Evolutionary conservation across 1,140 invertebrate genomes (phyloP), one percentile per base, ranked within the genome.

Genomic region (Spodoptera litura): DNA sequence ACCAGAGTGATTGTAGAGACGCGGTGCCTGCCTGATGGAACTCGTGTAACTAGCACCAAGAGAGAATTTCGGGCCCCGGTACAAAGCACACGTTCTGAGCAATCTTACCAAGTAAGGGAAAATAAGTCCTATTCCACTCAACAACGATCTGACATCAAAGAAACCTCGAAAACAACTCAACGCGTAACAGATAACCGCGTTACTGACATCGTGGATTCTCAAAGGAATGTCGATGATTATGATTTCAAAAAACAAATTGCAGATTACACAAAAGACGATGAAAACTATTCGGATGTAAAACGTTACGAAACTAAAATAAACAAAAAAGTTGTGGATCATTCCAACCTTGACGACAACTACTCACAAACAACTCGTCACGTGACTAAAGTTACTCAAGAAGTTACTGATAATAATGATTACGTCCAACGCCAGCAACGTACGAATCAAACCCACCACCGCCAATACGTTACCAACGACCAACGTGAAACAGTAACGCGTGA

Each of bases 1-100:
- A 96, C 96, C 6, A 96, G 95, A 89, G 95, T 96, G 78, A 95
- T 95, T 12, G 95, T 95, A 27, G 96, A 96, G 79, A 96, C 96
- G 2, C 95, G 96, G 82, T 95, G 95, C 35, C 87, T 96, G n/a
- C 95, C 96, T 12, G 96, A 96, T 85, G 96, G 96, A 20, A 96
- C 96, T 15, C 94, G 94, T 78, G 95, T 96, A 3, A 96, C 96
- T 25, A 96, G 96, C 80, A 96, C 96, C 51, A 94, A 95, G 64
- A 95, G 96, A 53, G 96, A 96, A 81, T 96, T 96, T 27, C 95
- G 95, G 49, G 94, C 91, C 25, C 92, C 91, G 6, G 86, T 88
- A 20, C 87, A 91, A 49, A 89, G 79, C 38, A 89, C 80, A 38
- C 88, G 87, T 15, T 88, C 91, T 25, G 91, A 94, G 77, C 85